Evolutionary conservation across 2,888 invertebrate species (phyloP).

Genomic region (Cephonodes hylas): DNA sequence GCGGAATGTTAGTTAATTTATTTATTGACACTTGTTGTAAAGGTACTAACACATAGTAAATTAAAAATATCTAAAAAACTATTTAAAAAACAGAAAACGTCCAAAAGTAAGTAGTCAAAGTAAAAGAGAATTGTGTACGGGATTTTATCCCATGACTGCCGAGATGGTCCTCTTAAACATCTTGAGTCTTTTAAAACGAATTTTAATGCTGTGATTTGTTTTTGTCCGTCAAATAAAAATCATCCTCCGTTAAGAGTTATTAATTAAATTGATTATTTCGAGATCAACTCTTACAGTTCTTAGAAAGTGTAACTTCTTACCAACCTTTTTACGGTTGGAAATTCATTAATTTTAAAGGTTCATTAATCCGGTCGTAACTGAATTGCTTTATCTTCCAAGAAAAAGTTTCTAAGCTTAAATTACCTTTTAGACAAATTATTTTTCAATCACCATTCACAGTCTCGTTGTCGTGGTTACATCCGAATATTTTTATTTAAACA

Average conservation of each 20-base stretch:
- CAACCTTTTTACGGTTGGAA: not conserved
- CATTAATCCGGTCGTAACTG: not conserved
- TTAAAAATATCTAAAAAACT: no score
- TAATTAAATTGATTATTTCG: not conserved
- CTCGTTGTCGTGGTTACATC: not conserved
- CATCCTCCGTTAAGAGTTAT: not conserved
- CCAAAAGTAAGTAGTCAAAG: no score
- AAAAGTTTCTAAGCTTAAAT: not conserved
- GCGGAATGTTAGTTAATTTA: no score
- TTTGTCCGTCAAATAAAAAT: not conserved
- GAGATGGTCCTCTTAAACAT: no score
- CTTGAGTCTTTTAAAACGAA: no score
- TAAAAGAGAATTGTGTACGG: no score
- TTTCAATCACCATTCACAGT: not conserved
- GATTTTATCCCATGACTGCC: no score
- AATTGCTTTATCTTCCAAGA: not conserved
- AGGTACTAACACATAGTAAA: no score
- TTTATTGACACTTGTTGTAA: no score
- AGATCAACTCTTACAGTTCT: not conserved
- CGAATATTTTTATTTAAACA: no score
- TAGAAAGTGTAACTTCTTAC: not conserved
- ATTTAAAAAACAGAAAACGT: no score
- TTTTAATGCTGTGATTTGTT: not conserved
- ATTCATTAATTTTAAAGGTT: slow-evolving; percentile 6
- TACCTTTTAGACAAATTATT: not conserved